A percentile compares a stretch with the other conserved stretches of the same genome.
phyloP scores from a whole-genome alignment of 1,140 invertebrate species.

The Pseudomyrmex dendroicus region DNA sequence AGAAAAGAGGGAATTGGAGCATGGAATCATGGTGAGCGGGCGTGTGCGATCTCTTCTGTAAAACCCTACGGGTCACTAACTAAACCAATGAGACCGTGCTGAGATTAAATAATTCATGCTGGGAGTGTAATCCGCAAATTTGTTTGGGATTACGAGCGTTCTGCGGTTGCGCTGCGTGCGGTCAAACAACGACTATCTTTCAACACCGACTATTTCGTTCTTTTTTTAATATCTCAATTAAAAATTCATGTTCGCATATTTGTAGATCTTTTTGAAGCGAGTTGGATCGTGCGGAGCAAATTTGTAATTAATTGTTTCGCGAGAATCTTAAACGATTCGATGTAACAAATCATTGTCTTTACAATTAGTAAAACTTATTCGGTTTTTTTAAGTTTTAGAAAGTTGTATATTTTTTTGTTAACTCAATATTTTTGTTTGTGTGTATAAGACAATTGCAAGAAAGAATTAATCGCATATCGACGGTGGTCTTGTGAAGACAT shows the following conservation, averaged over 20 bases:
- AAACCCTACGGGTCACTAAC: conserved; percentile 80
- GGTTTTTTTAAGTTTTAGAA: not conserved
- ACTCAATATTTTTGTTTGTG: not conserved
- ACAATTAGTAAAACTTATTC: not conserved
- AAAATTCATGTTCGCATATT: conserved; percentile 38
- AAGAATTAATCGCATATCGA: conserved; percentile 6
- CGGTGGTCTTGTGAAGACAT: not conserved
- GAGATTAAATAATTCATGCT: conserved; percentile 84
- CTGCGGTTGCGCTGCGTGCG: conserved; percentile 79
- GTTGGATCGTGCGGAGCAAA: not conserved
- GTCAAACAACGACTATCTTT: conserved; percentile 82
- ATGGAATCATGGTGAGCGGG: conserved; percentile 70
- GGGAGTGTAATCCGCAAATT: conserved; percentile 83
- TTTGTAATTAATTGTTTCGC: not conserved
- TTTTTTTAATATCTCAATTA: conserved; percentile 75
- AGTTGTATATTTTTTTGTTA: conserved; percentile 1
- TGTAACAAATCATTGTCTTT: not conserved
- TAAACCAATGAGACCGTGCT: conserved; percentile 82
- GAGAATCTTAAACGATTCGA: not conserved
- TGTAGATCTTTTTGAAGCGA: not conserved
- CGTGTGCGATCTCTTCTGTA: conserved; percentile 74
- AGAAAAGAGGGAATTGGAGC: conserved; percentile 32
- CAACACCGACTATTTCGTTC: conserved; percentile 65
- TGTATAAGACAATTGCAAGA: not conserved
- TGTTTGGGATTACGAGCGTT: conserved; percentile 81